Conservation (phyloP, 1,140 invertebrate genomes). For the Gryllus bimaculatus region DNA sequence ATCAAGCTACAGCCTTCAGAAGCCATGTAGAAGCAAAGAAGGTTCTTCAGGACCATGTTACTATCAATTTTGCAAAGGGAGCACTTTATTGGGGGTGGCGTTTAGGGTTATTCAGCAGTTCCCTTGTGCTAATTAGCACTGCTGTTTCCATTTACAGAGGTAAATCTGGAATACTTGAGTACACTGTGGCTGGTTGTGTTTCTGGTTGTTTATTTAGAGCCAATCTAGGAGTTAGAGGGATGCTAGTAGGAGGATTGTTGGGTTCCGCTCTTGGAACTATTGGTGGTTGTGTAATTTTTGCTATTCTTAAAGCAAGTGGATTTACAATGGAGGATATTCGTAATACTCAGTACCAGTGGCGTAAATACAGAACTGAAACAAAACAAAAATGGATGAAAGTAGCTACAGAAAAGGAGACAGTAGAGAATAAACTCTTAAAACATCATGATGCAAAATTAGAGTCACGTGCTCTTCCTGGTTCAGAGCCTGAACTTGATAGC, state of each 20-base stretch:
- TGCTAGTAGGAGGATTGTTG: slow-evolving; percentile 47
- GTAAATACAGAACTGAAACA: no score
- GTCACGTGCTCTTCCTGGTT: no score
- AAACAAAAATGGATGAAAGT: no score
- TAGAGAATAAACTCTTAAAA: no score
- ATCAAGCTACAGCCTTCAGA: slow-evolving; percentile 57
- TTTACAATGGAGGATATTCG: not conserved
- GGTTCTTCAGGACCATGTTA: slow-evolving; percentile 54
- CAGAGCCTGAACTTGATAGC: no score
- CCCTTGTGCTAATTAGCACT: slow-evolving; percentile 52
- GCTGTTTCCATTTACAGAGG: slow-evolving; percentile 52
- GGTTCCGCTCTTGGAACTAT: slow-evolving; percentile 28
- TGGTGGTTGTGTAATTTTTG: not conserved
- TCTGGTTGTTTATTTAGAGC: slow-evolving; percentile 53
- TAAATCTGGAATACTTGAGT: slow-evolving; percentile 53
- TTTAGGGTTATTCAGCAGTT: slow-evolving; percentile 48
- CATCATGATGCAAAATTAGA: no score
- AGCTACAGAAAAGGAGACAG: no score
- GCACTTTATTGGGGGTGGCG: slow-evolving; percentile 54
- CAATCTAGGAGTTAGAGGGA: slow-evolving; percentile 49
- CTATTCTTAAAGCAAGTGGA: not conserved
- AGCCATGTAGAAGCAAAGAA: slow-evolving; percentile 57
- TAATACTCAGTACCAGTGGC: not conserved
- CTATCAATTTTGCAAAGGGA: slow-evolving; percentile 53
- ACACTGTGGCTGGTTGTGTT: slow-evolving; percentile 46